Evolutionary conservation across 2,113 vertebrate genomes (phyloP).

Genomic region (Sakesphorus luctuosus): DNA sequence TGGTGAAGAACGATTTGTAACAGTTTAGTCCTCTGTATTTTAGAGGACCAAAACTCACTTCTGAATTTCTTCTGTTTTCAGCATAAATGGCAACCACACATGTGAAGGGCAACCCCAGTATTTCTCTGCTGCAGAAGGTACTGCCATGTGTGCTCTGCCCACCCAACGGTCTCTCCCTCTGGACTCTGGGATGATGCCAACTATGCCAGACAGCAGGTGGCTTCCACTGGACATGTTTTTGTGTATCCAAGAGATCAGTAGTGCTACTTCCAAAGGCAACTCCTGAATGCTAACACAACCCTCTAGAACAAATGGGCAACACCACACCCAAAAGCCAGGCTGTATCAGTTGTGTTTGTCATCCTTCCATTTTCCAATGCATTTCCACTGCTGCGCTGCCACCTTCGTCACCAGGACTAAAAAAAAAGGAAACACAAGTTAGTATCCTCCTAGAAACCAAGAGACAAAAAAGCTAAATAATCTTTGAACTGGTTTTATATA

Average conservation of each 20-base stretch:
- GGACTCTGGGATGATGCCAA: neutral
- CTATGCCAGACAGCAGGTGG: neutral
- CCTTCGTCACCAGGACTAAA: neutral
- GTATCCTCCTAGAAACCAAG: neutral
- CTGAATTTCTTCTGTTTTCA: neutral
- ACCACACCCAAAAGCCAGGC: neutral
- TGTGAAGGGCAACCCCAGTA: neutral
- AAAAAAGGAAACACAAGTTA: constrained; percentile 40
- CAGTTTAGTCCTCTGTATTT: neutral
- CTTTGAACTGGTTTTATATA: neutral
- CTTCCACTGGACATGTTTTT: neutral
- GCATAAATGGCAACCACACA: neutral
- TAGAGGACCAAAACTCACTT: neutral
- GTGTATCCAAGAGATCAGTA: neutral
- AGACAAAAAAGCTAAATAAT: neutral
- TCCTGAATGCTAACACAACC: neutral
- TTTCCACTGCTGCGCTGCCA: neutral
- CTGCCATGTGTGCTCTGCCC: neutral
- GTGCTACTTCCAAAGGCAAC: neutral
- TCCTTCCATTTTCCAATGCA: neutral
- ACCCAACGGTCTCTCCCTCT: neutral
- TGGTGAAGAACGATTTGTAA: neutral
- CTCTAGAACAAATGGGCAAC: neutral
- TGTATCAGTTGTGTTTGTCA: neutral
- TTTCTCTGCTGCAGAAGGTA: neutral